phyloP scores from a whole-genome alignment of 2,888 invertebrate species.

The Timema cristinae region DNA sequence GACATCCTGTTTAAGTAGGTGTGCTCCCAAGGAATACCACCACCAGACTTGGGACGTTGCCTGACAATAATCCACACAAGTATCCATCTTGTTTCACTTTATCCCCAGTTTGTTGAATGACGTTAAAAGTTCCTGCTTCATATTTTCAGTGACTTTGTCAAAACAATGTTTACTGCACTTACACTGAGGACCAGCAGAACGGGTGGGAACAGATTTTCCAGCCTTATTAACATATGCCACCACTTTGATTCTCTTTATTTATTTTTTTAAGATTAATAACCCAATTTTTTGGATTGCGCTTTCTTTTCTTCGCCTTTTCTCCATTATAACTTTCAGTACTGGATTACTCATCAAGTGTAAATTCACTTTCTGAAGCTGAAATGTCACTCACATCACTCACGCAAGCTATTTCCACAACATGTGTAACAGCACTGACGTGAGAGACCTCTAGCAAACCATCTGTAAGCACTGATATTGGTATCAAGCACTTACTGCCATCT shows the following conservation, averaged over 20 bases:
- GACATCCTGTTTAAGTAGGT: background rate
- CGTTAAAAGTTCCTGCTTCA: background rate
- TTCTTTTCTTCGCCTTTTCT: no score
- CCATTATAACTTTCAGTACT: no score
- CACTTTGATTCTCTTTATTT: background rate
- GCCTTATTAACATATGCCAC: background rate
- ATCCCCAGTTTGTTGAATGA: background rate
- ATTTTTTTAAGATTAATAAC: no score
- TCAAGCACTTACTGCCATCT: no score
- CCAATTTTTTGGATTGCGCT: no score
- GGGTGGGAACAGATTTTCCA: background rate
- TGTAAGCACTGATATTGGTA: no score
- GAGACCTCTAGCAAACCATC: no score
- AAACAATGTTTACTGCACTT: background rate
- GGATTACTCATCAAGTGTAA: no score
- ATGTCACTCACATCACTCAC: no score
- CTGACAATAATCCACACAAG: background rate
- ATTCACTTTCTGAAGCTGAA: no score
- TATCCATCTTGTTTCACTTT: slow-evolving; percentile 4
- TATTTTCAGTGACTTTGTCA: background rate
- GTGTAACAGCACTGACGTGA: no score
- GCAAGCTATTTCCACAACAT: no score
- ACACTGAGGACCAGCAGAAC: background rate
- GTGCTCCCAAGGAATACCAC: background rate
- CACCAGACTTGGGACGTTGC: background rate